These are phyloP conservation scores for Lethrus apterus DNA, from an alignment of 1,140 invertebrate species.

Conservation along the genomic window DNA sequence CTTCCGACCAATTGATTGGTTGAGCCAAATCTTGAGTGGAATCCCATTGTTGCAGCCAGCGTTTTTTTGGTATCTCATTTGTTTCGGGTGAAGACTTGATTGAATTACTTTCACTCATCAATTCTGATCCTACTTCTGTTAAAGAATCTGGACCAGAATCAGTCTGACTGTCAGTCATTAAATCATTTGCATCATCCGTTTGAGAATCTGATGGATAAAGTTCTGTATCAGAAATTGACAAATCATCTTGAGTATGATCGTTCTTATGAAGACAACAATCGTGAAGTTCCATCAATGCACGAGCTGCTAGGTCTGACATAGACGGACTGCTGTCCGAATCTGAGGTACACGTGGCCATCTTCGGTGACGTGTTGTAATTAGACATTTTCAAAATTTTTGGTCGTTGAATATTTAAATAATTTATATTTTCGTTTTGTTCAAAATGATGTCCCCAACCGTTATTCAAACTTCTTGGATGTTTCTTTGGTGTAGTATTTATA, in stretches of 20 bases:
- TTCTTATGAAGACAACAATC: not conserved
- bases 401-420: conserved; percentile 12
- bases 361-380: not conserved
- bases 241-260: not conserved
- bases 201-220: conserved; percentile 9
- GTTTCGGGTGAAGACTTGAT: conserved; percentile 37
- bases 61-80: conserved; percentile 52
- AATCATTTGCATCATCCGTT: not conserved
- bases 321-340: not conserved
- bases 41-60: conserved; percentile 49
- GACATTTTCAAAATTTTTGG: no score
- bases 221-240: conserved; percentile 1
- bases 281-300: conserved; percentile 9
- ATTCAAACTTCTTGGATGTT: not conserved
- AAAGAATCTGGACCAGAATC: not conserved
- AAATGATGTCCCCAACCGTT: conserved; percentile 5
- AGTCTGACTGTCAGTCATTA: not conserved
- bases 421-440: conserved; percentile 20
- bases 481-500: conserved; percentile 13
- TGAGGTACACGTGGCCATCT: no score
- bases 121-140: conserved; percentile 23
- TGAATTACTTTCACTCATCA: no score
- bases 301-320: conserved; percentile 8
- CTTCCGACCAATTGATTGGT: conserved; percentile 38
- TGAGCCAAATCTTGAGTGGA: conserved; percentile 43